Conservation (phyloP, 2,113 vertebrate species). For the Seriola quinqueradiata region DNA sequence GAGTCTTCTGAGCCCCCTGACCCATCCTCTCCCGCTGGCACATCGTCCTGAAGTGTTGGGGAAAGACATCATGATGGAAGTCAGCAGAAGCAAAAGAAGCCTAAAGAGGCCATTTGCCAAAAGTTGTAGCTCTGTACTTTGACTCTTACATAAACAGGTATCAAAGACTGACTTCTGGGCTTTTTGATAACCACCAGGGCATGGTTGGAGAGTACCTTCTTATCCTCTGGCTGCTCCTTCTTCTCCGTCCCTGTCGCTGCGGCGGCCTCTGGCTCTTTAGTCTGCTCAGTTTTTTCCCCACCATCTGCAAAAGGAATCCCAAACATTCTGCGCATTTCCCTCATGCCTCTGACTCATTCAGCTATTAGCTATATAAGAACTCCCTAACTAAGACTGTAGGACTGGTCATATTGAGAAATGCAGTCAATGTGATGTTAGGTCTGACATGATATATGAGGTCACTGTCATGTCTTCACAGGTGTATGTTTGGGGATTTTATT, state of each 20-base stretch:
- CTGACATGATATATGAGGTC: constrained; percentile 8
- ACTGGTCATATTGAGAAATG: background rate
- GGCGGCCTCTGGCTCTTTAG: constrained; percentile 62
- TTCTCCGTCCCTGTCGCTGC: constrained; percentile 56
- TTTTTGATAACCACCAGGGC: constrained; percentile 63
- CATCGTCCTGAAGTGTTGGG: constrained; percentile 56
- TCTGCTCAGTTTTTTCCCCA: constrained; percentile 55
- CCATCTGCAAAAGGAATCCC: constrained; percentile 53
- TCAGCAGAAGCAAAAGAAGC: background rate
- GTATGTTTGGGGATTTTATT: background rate
- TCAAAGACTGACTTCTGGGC: constrained; percentile 74
- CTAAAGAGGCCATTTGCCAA: background rate
- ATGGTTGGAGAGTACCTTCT: constrained; percentile 71
- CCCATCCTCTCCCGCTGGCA: constrained; percentile 64
- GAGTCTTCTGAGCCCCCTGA: constrained; percentile 64
- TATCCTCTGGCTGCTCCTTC: constrained; percentile 64
- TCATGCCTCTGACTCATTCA: background rate
- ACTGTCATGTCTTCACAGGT: background rate
- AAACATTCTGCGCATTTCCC: constrained; percentile 10
- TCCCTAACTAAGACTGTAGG: background rate
- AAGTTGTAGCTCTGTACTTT: background rate
- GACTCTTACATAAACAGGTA: constrained; percentile 73
- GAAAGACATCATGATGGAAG: constrained; percentile 5
- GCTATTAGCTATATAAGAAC: background rate
- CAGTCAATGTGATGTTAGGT: background rate